Evolutionary conservation across 2,888 invertebrate genomes (phyloP).

Genomic region (Watsonalla cultraria): DNA sequence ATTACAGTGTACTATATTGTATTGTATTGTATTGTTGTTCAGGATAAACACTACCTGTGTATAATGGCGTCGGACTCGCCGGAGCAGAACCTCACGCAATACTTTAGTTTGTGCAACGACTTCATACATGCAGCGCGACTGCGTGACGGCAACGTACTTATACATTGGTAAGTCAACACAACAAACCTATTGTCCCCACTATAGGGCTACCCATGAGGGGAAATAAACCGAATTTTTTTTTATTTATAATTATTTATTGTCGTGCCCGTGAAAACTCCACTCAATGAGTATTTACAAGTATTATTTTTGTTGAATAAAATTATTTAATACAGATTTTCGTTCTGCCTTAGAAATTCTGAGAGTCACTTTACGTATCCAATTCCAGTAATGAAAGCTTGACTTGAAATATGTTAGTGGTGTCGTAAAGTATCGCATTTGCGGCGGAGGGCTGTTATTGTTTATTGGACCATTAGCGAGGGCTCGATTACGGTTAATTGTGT

Average conservation of each 20-base stretch:
- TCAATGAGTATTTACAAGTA: too few relatives aligned
- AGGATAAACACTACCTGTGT: constrained; percentile 98
- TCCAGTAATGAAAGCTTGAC: background rate
- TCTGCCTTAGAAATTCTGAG: too few relatives aligned
- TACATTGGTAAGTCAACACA: constrained; percentile 88
- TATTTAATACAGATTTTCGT: too few relatives aligned
- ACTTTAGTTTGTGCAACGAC: constrained; percentile 96
- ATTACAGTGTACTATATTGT: background rate
- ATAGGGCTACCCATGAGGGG: too few relatives aligned
- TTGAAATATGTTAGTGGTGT: background rate
- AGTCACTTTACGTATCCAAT: too few relatives aligned
- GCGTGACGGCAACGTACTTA: constrained; percentile 93
- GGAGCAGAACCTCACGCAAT: constrained; percentile 95
- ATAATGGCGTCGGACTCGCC: constrained; percentile 97
- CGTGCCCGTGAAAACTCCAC: too few relatives aligned
- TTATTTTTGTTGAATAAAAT: too few relatives aligned
- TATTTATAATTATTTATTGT: too few relatives aligned
- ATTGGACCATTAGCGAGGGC: background rate
- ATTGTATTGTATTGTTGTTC: constrained; percentile 48
- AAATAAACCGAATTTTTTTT: too few relatives aligned
- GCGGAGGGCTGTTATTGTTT: background rate
- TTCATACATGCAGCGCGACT: constrained; percentile 96
- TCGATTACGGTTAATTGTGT: background rate
- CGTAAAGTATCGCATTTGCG: background rate
- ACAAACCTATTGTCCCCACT: background rate